Base-by-base conservation (phyloP, 2,113 vertebrate species). In the Sturnus vulgaris region DNA sequence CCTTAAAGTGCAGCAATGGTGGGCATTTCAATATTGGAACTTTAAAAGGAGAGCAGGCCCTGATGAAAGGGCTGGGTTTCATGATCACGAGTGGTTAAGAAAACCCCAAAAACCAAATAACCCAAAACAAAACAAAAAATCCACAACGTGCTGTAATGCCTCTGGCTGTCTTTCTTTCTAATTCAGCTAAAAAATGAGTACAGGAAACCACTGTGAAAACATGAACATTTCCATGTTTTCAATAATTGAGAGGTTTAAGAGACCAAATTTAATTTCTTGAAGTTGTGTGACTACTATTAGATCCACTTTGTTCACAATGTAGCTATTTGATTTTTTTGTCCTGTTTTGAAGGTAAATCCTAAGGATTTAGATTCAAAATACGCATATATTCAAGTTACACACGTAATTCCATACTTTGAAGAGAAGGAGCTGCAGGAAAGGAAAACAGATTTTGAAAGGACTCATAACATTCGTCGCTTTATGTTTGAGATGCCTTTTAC, bases 401-500 rank as follows among this genome's bases (percentile, higher is more conserved):
- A 99, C 1, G 99, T 99, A 90, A 97, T 96, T 64, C 99, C 99
- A 0, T 99, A 99, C 97, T 98, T 99, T 75, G 99, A 99, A 85
- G 99, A 99, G 77, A 99, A 99, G 84, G 99, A 99, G 93, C 86
- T 99, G 76, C 98, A 98, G 42, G 99, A 99, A 93, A 98, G 99
- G 93, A 99, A 98, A 96, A 99, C 99, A 0, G 99, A 99, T 82
- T 99, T 99, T 63, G 99, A 99, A 96, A 99, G 98, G 85, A 99
- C 98, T 95, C 99, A 99, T 92, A 99, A 99, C 93, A 99, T 99
- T 60, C 99, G 99, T 13, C 98, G 99, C 59, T 99, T 99, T 95
- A 99, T 99, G 95, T 99, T 99, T 53, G 99, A 99, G 97, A 99
- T 99, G 99, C 99, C 99, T 33, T 99, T 99, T 90, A 99, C 99